Evolutionary conservation across 2,113 vertebrate genomes (phyloP), one percentile per base, ranked within the genome.

Genomic region (Kryptolebias marmoratus): DNA sequence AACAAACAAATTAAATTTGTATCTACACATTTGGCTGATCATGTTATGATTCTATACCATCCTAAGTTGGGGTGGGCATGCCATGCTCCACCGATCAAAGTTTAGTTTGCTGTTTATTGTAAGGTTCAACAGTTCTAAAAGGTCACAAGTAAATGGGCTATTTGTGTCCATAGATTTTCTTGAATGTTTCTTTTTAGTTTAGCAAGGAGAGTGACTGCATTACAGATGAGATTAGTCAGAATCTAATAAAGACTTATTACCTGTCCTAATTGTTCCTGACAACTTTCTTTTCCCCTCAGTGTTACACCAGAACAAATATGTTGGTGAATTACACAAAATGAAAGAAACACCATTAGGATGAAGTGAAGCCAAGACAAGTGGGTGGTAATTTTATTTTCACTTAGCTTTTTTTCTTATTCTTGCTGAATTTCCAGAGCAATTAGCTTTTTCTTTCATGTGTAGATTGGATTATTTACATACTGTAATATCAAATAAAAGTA

Each of bases 241-340:
- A 45, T 59, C 58, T 47, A 79, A 65, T 62, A 80, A 71, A 84
- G 75, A 81, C 9, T 68, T 71, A 69, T 42, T n/a, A 64, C 59
- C 64, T 79, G 59, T 71, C 39, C 49, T 79, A 74, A 83, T 84
- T 79, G 87, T 79, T 73, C 68, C 31, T 42, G 68, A 82, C 65
- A 62, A 63, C 49, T 75, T 32, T 53, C 56, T 62, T 31, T 16
- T 45, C 49, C 27, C 63, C 58, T 52, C 54, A 83, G 81, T 72
- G 77, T 77, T 75, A 77, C 49, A 63, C 55, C 28, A 22, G 56
- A 78, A 57, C 74, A 66, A 65, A 69, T 70, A 69, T 61, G 14
- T 39, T 52, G 50, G 54, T 54, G 67, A 86, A 79, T 80, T 74
- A 81, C 76, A 78, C 58, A 72, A 64, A 86, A 79, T 80, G 71